Percentiles rank a stretch among this genome's conserved stretches.
Evolutionary conservation across 2,113 vertebrate genomes (phyloP).

Genomic region (Ciconia stormi): DNA sequence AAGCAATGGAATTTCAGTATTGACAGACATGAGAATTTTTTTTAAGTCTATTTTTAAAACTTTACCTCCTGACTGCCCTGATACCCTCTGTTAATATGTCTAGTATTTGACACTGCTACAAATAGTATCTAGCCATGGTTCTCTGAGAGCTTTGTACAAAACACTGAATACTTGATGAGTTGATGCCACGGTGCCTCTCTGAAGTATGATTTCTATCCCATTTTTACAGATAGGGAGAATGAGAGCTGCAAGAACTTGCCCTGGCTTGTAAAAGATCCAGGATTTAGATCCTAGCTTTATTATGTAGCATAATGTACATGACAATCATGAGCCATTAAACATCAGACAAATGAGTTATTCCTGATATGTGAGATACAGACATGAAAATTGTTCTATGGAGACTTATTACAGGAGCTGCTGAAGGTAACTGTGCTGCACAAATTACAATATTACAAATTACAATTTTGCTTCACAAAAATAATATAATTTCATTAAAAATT

Average conservation of each 20-base stretch:
- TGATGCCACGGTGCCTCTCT: neutral
- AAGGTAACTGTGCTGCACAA: neutral
- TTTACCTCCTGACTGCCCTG: neutral
- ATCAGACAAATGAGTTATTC: neutral
- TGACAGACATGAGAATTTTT: neutral
- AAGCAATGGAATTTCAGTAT: neutral
- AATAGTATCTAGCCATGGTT: neutral
- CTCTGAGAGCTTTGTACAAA: neutral
- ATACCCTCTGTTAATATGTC: neutral
- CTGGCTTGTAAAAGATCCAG: neutral
- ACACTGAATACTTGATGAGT: neutral
- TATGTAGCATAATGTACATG: neutral
- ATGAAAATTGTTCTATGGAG: neutral
- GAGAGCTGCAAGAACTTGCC: neutral
- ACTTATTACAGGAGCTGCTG: neutral
- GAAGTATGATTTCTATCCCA: neutral
- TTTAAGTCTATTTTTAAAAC: neutral
- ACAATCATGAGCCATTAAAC: neutral
- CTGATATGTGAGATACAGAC: neutral
- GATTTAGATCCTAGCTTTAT: neutral
- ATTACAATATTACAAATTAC: neutral
- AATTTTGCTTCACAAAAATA: neutral
- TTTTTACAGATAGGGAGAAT: neutral
- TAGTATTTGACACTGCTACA: neutral
- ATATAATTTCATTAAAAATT: neutral